Evolutionary conservation across 2,888 invertebrate species (phyloP), one percentile per base, ranked within the genome.

Genomic region (Cynaeus angustus): DNA sequence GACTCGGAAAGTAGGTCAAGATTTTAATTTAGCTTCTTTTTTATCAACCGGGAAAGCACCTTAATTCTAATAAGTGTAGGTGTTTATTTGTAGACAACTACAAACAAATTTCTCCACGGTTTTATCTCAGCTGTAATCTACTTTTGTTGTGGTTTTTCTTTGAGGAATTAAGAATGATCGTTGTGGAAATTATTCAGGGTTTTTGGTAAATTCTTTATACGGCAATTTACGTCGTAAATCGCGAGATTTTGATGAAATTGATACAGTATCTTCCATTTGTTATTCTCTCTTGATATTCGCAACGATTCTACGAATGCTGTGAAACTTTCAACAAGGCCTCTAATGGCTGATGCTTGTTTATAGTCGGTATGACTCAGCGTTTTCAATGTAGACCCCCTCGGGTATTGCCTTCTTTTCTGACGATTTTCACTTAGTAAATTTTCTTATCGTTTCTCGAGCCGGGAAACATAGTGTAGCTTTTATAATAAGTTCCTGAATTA

Each of bases 291-390:
- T 56, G 58, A 64, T 67, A 71, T 71, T 37, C 21, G 26, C 58
- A 9, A 50, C 56, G 62, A 67, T 67, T 50, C 30, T 64, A 37
- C 16, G 55, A 43, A 58, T 48, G n/a, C 56, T 45, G 56, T 26
- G 48, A 56, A 62, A 64, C 41, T 66, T 70, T 64, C 58, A 43
- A 62, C 56, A 67, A 64, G 58, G 48, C 64, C 64, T 67, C 62
- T 71, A 71, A 71, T 71, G 71, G 67, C 64, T 64, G 67, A 56
- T 68, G 59, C 67, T 71, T 71, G 71, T 71, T 71, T 71, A 71
- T 68, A 71, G 67, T 64, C 71, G 38, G 62, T 67, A 66, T 67
- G 71, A 71, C 58, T 71, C 67, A 71, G 71, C 67, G 59, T 67
- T 67, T 67, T 67, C 67, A 58, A 58, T 67, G 67, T 53, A 46